These are phyloP conservation scores for Lepus townsendii DNA, from an alignment of 2,797 vertebrate genomes.

Conservation along the genomic window DNA sequence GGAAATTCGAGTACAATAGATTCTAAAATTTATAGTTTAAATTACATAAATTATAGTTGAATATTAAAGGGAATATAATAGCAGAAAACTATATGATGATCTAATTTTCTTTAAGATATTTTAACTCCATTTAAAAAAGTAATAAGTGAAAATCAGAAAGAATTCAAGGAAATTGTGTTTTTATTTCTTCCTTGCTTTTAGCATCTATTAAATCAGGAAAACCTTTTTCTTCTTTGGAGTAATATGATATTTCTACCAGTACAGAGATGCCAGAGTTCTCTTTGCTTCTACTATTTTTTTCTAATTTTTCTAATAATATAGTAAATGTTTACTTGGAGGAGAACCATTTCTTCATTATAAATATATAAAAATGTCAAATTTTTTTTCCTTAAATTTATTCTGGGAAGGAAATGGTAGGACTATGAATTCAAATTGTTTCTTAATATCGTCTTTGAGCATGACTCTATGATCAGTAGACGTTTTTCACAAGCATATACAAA, in stretches of 20 bases:
- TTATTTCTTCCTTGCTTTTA: slow-evolving; percentile 72
- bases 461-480: not conserved
- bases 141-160: slow-evolving; percentile 75
- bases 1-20: slow-evolving; percentile 65
- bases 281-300: slow-evolving; percentile 57
- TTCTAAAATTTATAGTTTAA: slow-evolving; percentile 81
- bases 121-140: slow-evolving; percentile 70
- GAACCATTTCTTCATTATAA: slow-evolving; percentile 46
- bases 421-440: slow-evolving; percentile 79
- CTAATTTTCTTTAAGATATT: slow-evolving; percentile 82
- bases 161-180: slow-evolving; percentile 68
- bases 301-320: slow-evolving; percentile 58
- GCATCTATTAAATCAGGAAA: slow-evolving; percentile 68
- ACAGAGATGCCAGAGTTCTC: slow-evolving; percentile 15
- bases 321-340: slow-evolving; percentile 43
- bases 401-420: slow-evolving; percentile 57
- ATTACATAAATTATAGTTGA: slow-evolving; percentile 77
- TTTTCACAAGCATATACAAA: slow-evolving; percentile 49
- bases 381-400: not conserved
- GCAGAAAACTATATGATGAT: slow-evolving; percentile 81
- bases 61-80: slow-evolving; percentile 83
- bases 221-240: slow-evolving; percentile 2
- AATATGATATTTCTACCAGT: slow-evolving; percentile 43
- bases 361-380: slow-evolving; percentile 19
- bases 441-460: slow-evolving; percentile 38